phyloP scores from a whole-genome alignment of 2,888 invertebrate species.

The Xestia c-nigrum region DNA sequence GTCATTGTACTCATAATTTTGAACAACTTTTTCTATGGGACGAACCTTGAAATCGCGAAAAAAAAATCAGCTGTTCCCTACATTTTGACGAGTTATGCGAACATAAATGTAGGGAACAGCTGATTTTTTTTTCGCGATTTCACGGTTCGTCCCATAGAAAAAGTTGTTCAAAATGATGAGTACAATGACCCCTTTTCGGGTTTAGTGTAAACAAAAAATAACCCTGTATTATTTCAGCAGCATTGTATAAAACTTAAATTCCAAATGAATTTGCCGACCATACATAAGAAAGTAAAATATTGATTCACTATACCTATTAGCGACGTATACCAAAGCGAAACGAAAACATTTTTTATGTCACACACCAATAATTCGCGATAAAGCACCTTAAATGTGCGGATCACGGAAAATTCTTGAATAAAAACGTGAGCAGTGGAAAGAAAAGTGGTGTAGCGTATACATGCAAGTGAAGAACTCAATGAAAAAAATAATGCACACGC shows the following conservation, averaged over 20 bases:
- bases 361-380: constrained; percentile 69
- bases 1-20: no score
- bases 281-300: constrained; percentile 87
- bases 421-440: constrained; percentile 74
- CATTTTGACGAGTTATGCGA: no score
- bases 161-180: no score
- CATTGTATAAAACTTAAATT: background rate
- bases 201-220: no score
- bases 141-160: no score
- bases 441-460: constrained; percentile 82
- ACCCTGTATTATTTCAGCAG: background rate
- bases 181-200: no score
- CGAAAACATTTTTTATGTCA: constrained; percentile 72
- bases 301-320: constrained; percentile 81
- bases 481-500: constrained; percentile 84
- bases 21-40: no score
- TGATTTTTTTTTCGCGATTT: no score
- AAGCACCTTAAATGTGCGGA: constrained; percentile 76
- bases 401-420: constrained; percentile 78
- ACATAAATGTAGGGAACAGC: no score
- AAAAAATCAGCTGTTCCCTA: no score
- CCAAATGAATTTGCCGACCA: constrained; percentile 66
- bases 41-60: no score
- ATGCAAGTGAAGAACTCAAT: constrained; percentile 72
- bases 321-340: constrained; percentile 71